Conservation (phyloP, 2,113 vertebrate species). For the Tricholaema leucomelas region DNA sequence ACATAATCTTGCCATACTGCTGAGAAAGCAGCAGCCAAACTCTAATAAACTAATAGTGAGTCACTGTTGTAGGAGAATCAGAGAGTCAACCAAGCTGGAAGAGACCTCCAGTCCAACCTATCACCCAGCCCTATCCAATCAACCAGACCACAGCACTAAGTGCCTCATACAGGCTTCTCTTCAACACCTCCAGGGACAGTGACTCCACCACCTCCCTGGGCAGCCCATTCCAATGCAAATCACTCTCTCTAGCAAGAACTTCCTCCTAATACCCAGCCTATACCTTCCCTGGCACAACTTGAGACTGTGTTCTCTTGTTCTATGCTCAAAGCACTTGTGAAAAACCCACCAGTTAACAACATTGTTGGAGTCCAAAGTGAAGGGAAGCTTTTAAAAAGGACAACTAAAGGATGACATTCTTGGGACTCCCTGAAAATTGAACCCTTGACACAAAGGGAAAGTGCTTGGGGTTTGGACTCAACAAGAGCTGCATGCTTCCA, state of each 20-base stretch:
- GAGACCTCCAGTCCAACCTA: too few species aligned
- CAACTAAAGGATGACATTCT: neutral
- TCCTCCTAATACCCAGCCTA: too few species aligned
- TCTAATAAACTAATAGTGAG: neutral
- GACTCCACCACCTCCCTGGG: too few species aligned
- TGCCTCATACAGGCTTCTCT: too few species aligned
- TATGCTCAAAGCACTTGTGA: neutral
- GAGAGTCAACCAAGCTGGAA: too few species aligned
- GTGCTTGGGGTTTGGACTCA: neutral
- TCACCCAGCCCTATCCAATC: too few species aligned
- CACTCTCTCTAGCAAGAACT: too few species aligned
- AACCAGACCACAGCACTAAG: too few species aligned
- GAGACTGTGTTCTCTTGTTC: too few species aligned
- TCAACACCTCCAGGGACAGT: too few species aligned
- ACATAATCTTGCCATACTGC: neutral
- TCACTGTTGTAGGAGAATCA: neutral
- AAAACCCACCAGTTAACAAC: neutral
- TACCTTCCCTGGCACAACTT: too few species aligned
- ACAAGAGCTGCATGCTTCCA: neutral
- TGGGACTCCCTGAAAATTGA: neutral
- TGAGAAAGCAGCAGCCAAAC: neutral
- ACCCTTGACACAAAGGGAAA: neutral
- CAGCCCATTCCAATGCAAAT: too few species aligned
- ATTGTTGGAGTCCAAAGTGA: neutral
- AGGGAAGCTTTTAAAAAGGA: neutral